Conservation (phyloP, 2,888 invertebrate species). For the Heliconius erato region DNA sequence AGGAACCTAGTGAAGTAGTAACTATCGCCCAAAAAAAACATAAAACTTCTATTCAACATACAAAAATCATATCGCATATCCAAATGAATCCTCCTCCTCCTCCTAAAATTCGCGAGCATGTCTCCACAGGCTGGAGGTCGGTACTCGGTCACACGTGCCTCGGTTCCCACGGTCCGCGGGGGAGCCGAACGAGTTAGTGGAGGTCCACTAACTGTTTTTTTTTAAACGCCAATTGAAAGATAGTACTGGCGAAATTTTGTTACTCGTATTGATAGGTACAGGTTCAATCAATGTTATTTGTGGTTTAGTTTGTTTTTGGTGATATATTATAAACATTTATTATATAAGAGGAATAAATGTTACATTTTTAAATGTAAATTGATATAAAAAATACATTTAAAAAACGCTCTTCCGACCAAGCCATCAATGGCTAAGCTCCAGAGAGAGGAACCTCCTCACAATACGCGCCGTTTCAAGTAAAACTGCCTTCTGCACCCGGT, state of each 20-base stretch:
- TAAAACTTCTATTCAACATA: no score
- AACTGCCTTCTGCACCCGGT: no score
- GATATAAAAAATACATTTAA: no score
- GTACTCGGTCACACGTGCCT: constrained; percentile 56
- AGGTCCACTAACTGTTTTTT: constrained; percentile 56
- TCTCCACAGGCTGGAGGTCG: constrained; percentile 67
- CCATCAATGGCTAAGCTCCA: no score
- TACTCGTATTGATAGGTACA: constrained; percentile 23
- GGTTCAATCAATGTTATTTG: neutral
- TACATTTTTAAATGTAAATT: no score
- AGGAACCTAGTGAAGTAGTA: no score
- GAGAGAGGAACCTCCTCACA: no score
- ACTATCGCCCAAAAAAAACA: no score
- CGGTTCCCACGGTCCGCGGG: constrained; percentile 76
- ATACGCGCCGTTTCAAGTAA: no score
- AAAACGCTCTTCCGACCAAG: no score
- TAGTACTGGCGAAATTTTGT: constrained; percentile 36
- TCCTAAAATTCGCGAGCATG: constrained; percentile 58
- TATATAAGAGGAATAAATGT: no score
- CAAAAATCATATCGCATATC: neutral
- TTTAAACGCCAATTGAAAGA: constrained; percentile 44
- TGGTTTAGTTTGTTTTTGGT: neutral
- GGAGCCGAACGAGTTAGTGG: constrained; percentile 53
- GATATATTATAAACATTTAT: no score
- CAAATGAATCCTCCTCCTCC: neutral